A percentile compares a stretch with the other conserved stretches of the same genome.
Evolutionary conservation across 2,113 vertebrate genomes (phyloP).

Genomic region (Regulus satrapa): DNA sequence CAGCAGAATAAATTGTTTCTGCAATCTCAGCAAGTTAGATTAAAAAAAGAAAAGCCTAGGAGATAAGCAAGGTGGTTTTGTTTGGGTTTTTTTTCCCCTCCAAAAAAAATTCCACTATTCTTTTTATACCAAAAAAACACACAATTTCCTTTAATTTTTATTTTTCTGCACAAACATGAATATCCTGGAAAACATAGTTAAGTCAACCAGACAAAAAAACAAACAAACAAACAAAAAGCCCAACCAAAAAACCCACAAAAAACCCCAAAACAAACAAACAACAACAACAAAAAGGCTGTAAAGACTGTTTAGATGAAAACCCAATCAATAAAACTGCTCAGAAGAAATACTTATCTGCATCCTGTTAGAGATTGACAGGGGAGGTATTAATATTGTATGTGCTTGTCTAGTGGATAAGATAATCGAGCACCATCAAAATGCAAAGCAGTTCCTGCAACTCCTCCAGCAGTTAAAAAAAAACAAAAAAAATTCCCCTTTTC

Average conservation of each 20-base stretch:
- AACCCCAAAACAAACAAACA: not conserved
- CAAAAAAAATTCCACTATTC: not conserved
- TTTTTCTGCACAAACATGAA: not conserved
- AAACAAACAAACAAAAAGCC: no score
- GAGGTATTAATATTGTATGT: constrained; percentile 37
- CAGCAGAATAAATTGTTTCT: constrained; percentile 37
- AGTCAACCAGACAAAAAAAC: not conserved
- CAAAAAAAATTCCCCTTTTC: not conserved
- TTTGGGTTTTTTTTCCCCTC: rapidly evolving
- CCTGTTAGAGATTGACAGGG: not conserved
- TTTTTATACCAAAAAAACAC: not conserved
- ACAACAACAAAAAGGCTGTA: not conserved
- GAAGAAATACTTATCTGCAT: constrained; percentile 14
- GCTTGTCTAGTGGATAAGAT: constrained; percentile 13
- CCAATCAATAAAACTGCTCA: constrained; percentile 2
- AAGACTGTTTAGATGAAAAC: not conserved
- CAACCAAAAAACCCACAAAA: no score
- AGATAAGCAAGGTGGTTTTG: not conserved
- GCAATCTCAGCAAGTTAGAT: not conserved
- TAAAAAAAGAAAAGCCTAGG: not conserved
- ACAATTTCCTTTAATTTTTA: no score
- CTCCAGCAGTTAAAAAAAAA: not conserved
- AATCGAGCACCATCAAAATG: constrained; percentile 37
- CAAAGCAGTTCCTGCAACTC: not conserved
- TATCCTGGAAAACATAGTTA: not conserved